Conservation (phyloP, 2,113 vertebrate species). For the Himantopus leucocephalus region DNA sequence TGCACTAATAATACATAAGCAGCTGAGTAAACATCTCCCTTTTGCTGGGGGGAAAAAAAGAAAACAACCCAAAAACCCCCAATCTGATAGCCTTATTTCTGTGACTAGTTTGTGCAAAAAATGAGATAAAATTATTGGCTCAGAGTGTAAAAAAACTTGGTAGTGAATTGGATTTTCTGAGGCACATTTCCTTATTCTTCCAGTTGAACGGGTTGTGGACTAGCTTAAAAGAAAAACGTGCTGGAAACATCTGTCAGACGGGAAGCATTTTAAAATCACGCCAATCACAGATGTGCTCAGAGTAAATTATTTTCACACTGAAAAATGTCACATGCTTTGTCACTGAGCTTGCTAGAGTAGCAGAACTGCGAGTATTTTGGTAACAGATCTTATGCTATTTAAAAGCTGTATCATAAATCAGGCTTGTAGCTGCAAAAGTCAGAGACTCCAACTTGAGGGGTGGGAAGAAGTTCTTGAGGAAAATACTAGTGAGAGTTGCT, state of each 20-base stretch:
- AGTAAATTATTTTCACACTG: neutral
- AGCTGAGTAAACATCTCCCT: neutral
- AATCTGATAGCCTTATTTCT: neutral
- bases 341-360: neutral
- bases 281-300: neutral
- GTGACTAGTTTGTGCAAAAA: neutral
- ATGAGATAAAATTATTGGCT: neutral
- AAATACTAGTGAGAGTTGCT: neutral
- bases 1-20: neutral
- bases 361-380: neutral
- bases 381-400: neutral
- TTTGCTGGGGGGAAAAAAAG: neutral
- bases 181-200: neutral
- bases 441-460: neutral
- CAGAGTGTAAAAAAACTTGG: neutral
- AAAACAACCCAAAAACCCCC: too few relatives aligned
- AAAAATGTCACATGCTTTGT: neutral
- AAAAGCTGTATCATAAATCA: neutral
- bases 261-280: neutral
- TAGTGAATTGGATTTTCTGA: slow-evolving; percentile 8
- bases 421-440: neutral
- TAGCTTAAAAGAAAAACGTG: neutral
- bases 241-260: neutral
- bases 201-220: neutral
- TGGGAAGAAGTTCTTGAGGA: neutral